Evolutionary conservation across 2,113 vertebrate genomes (phyloP).

Genomic region (Gulo gulo): DNA sequence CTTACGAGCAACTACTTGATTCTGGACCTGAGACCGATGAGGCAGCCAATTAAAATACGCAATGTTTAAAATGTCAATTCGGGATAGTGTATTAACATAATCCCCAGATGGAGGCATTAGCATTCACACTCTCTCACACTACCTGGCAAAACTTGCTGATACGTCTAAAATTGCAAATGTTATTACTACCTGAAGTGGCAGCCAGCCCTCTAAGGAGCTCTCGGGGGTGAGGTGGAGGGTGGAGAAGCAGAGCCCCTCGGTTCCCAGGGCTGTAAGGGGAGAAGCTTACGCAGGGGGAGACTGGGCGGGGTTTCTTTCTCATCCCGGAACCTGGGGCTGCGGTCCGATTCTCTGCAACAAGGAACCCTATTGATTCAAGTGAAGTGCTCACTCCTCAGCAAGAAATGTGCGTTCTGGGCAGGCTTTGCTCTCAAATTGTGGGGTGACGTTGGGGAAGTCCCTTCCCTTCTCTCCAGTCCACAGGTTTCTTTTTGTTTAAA

Average conservation of each 20-base stretch:
- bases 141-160: constrained; percentile 65
- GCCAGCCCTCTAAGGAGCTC: not conserved
- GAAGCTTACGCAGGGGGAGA: not conserved
- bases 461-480: not conserved
- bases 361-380: not conserved
- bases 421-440: not conserved
- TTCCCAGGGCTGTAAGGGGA: not conserved
- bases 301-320: not conserved
- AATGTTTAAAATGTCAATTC: constrained; percentile 61
- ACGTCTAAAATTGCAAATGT: constrained; percentile 52
- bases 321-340: not conserved
- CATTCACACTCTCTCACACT: constrained; percentile 15
- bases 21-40: not conserved
- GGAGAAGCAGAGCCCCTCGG: not conserved
- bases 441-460: accelerated
- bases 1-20: not conserved
- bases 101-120: constrained; percentile 67
- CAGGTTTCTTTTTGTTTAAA: not conserved
- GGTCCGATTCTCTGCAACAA: not conserved
- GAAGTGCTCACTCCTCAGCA: not conserved
- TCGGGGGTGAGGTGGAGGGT: not conserved
- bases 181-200: constrained; percentile 34
- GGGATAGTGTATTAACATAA: constrained; percentile 53
- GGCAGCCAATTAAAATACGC: constrained; percentile 56
- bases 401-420: accelerated